A percentile compares a stretch with the other conserved stretches of the same genome.
phyloP scores from a whole-genome alignment of 2,797 vertebrate genomes.

The Phyllotis vaccarum region DNA sequence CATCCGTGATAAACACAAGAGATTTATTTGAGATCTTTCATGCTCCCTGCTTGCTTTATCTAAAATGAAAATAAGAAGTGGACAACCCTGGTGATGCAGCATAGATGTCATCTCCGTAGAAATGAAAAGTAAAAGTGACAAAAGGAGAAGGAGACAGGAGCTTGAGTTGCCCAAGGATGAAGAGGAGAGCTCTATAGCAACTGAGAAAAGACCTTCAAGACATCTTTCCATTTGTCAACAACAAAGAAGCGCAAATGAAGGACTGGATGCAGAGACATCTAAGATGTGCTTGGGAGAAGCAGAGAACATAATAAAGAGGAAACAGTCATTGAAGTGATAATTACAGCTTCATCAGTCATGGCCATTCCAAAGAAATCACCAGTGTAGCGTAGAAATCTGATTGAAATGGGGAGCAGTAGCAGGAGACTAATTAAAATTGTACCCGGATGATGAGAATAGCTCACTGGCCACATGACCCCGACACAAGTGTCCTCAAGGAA shows the following conservation, averaged over 20 bases:
- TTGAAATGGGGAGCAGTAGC: not conserved
- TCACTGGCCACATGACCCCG: not conserved
- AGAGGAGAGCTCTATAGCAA: not conserved
- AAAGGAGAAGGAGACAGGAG: not conserved
- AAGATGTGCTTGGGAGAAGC: not conserved
- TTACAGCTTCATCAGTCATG: not conserved
- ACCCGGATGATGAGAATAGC: not conserved
- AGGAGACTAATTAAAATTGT: not conserved
- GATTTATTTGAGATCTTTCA: not conserved
- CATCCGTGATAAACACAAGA: not conserved
- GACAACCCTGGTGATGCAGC: not conserved
- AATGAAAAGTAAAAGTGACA: not conserved
- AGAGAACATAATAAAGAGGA: not conserved
- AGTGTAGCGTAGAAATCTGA: not conserved
- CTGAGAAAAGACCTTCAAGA: not conserved
- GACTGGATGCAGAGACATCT: not conserved
- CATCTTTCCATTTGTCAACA: not conserved
- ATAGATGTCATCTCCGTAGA: not conserved
- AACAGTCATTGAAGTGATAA: not conserved
- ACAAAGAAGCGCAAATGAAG: not conserved
- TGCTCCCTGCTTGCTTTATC: not conserved
- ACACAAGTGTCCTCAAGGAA: not conserved
- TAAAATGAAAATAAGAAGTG: not conserved
- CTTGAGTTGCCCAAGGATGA: not conserved
- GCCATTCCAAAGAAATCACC: not conserved